Percentiles rank a stretch among this genome's conserved stretches.
Conservation (phyloP, 1,140 invertebrate species). For the Daktulosphaira vitifoliae region DNA sequence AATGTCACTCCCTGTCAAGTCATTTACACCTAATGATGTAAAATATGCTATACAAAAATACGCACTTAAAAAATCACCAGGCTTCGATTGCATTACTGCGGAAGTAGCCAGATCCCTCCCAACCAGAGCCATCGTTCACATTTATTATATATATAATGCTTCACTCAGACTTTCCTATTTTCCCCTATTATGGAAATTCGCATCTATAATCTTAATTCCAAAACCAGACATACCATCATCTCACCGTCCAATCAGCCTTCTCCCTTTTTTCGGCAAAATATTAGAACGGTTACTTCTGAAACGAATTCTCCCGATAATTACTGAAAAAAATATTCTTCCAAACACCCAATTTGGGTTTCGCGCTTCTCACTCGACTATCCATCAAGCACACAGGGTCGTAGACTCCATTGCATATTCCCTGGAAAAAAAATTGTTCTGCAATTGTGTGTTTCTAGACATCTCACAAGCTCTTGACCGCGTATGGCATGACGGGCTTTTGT, state of each 20-base stretch:
- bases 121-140: not conserved
- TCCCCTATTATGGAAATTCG: constrained; percentile 40
- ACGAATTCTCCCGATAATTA: not conserved
- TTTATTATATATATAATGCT: constrained; percentile 34
- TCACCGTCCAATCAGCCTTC: constrained; percentile 15
- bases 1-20: not conserved
- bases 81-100: not conserved
- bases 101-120: not conserved
- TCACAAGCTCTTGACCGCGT: constrained; percentile 41
- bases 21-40: not conserved
- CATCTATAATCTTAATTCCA: constrained; percentile 38
- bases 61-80: not conserved
- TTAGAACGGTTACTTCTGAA: not conserved
- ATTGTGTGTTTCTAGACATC: constrained; percentile 41
- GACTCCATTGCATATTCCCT: not conserved
- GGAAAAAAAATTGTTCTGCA: constrained; percentile 35
- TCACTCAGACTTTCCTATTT: constrained; percentile 24
- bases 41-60: not conserved
- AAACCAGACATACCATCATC: not conserved
- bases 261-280: not conserved
- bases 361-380: constrained; percentile 4
- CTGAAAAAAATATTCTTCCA: not conserved
- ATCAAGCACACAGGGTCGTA: constrained; percentile 3
- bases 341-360: constrained; percentile 21
- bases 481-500: constrained; percentile 33